phyloP scores from a whole-genome alignment of 1,140 invertebrate species.

The Anagrus nilaparvatae region DNA sequence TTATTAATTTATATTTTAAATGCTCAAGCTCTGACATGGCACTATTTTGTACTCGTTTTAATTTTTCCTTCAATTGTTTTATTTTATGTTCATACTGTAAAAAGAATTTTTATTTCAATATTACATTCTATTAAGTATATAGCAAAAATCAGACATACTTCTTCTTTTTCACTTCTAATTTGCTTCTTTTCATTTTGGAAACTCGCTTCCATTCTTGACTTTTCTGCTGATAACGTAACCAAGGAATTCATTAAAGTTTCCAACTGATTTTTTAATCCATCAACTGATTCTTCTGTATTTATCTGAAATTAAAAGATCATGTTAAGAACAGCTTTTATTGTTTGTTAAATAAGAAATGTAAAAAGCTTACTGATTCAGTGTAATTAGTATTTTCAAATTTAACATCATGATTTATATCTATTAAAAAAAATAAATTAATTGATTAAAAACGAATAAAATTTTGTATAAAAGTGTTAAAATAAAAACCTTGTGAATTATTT shows the following conservation, averaged over 20 bases:
- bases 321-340: no score
- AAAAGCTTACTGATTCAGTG: no score
- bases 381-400: no score
- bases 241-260: constrained; percentile 62
- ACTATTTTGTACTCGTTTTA: constrained; percentile 46
- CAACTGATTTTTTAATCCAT: constrained; percentile 46
- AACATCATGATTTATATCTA: no score
- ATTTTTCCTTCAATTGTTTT: constrained; percentile 49
- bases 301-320: no score
- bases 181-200: constrained; percentile 71
- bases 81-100: constrained; percentile 55
- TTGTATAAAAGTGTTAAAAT: no score
- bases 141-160: constrained; percentile 26
- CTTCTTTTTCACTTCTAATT: constrained; percentile 55
- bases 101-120: constrained; percentile 14
- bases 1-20: constrained; percentile 59
- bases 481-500: no score
- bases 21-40: constrained; percentile 53
- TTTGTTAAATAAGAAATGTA: no score
- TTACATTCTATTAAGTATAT: constrained; percentile 5
- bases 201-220: constrained; percentile 70
- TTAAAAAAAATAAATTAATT: no score
- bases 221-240: constrained; percentile 69
- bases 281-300: constrained; percentile 27
- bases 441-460: no score